Evolutionary conservation across 2,797 vertebrate genomes (phyloP).

Genomic region (Silurus lanzhouensis): DNA sequence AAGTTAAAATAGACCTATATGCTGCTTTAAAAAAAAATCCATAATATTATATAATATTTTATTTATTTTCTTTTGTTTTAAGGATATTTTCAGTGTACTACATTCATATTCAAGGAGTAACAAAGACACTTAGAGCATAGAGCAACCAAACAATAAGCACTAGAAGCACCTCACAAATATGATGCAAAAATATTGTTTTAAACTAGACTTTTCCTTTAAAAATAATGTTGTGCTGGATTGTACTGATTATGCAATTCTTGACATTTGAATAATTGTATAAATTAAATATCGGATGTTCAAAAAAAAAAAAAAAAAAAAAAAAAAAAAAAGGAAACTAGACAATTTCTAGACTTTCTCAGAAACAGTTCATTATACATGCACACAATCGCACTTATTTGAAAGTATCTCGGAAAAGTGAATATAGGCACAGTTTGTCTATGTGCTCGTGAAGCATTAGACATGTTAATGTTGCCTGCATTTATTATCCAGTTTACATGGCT

Average conservation of each 20-base stretch:
- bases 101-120: too few species aligned
- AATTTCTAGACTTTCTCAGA: too few species aligned
- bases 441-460: constrained; percentile 57
- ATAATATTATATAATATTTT: too few species aligned
- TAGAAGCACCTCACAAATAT: background rate
- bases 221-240: background rate
- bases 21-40: too few species aligned
- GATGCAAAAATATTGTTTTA: background rate
- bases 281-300: background rate
- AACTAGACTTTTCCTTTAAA: background rate
- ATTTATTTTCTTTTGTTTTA: too few species aligned
- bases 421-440: constrained; percentile 28
- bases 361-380: background rate
- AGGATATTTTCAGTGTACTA: too few species aligned
- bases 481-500: constrained; percentile 67
- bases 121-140: background rate
- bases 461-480: constrained; percentile 66
- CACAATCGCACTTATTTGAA: background rate
- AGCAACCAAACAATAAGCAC: background rate
- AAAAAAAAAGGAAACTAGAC: too few species aligned
- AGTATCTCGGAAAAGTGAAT: background rate
- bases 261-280: background rate
- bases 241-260: too few species aligned
- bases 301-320: background rate
- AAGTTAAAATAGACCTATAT: too few species aligned